These are phyloP conservation scores for Mobula hypostoma DNA, from an alignment of 2,113 vertebrate species.

Conservation along the genomic window DNA sequence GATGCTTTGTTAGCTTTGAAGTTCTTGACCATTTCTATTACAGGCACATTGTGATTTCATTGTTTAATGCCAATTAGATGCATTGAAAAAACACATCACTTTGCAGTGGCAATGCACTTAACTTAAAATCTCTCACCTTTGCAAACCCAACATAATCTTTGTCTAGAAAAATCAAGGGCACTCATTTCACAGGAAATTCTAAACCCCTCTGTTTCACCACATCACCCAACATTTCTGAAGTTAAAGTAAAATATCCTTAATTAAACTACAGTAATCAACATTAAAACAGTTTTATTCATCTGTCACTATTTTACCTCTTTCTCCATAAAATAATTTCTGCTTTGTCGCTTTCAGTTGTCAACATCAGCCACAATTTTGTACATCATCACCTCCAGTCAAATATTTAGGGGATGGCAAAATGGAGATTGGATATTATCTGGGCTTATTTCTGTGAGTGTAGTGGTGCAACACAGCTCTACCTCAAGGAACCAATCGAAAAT, in stretches of 20 bases:
- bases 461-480: not conserved
- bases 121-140: too few relatives aligned
- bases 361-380: not conserved
- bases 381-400: not conserved
- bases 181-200: not conserved
- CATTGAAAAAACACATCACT: too few relatives aligned
- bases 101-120: too few relatives aligned
- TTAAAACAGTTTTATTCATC: not conserved
- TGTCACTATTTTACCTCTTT: not conserved
- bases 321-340: not conserved
- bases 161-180: not conserved
- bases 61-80: too few relatives aligned
- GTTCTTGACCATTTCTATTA: too few relatives aligned
- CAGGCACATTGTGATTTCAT: too few relatives aligned
- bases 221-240: not conserved
- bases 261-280: too few relatives aligned
- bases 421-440: not conserved
- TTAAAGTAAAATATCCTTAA: too few relatives aligned
- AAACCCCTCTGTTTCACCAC: not conserved
- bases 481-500: not conserved
- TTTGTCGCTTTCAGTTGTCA: not conserved
- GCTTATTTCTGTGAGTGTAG: not conserved
- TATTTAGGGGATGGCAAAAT: not conserved
- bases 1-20: too few relatives aligned
- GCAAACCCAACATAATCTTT: too few relatives aligned